Evolutionary conservation across 2,113 vertebrate genomes (phyloP).

Genomic region (Murina feae): DNA sequence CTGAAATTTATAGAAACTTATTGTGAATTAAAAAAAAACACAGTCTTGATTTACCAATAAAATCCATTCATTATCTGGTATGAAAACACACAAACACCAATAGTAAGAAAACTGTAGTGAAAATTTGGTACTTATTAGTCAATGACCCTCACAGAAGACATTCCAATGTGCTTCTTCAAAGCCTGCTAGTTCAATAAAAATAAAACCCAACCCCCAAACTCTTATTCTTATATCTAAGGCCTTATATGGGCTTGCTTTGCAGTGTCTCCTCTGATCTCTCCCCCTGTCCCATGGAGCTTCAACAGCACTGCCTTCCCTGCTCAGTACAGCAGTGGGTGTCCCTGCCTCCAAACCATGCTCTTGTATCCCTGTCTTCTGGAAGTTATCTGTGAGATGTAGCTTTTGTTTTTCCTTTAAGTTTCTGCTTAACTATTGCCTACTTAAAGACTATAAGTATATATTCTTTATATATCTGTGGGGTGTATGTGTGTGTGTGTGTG

Average conservation of each 20-base stretch:
- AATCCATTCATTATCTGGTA: neutral
- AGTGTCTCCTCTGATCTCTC: neutral
- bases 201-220: neutral
- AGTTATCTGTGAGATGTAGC: neutral
- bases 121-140: neutral
- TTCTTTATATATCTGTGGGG: neutral
- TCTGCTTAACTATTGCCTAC: neutral
- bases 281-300: rapidly evolving
- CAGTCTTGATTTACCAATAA: neutral
- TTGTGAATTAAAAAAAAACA: neutral
- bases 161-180: neutral
- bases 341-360: neutral
- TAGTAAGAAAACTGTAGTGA: neutral
- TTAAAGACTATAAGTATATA: neutral
- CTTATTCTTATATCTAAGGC: neutral
- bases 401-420: neutral
- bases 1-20: neutral
- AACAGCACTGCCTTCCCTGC: too few relatives aligned
- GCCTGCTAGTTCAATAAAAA: neutral
- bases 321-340: neutral
- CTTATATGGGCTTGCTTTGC: neutral
- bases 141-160: neutral
- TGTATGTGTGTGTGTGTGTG: too few relatives aligned
- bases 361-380: too few relatives aligned
- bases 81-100: neutral